Evolutionary conservation across 1,140 invertebrate species (phyloP).

Genomic region (Atta colombica): DNA sequence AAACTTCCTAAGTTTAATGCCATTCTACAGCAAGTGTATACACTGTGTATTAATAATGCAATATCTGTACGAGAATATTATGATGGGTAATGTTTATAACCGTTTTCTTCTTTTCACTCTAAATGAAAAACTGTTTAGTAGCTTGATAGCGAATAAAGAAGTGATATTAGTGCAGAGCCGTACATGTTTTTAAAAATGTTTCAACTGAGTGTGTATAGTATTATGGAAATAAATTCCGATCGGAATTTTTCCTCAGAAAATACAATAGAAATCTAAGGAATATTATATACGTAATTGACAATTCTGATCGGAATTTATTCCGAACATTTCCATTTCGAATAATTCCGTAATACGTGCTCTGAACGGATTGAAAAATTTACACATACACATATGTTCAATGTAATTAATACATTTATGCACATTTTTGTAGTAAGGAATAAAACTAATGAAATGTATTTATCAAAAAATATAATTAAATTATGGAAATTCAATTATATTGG

Average conservation of each 20-base stretch:
- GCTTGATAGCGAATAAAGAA: not conserved
- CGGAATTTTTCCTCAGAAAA: too few species aligned
- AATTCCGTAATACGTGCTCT: too few species aligned
- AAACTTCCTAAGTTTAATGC: not conserved
- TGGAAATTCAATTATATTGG: not conserved
- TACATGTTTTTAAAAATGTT: not conserved
- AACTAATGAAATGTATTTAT: not conserved
- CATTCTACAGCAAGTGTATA: not conserved
- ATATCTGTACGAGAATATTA: not conserved
- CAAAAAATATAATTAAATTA: not conserved
- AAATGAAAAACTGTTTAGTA: not conserved
- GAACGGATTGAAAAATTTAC: not conserved
- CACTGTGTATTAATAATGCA: slow-evolving; percentile 16
- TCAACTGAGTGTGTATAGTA: too few species aligned
- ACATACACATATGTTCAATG: not conserved
- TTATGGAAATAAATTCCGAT: too few species aligned
- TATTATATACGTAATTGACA: too few species aligned
- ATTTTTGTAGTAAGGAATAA: not conserved
- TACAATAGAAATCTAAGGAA: too few species aligned
- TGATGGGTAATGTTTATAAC: not conserved
- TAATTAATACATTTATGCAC: not conserved
- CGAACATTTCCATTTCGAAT: too few species aligned
- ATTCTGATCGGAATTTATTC: too few species aligned
- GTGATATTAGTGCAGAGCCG: not conserved
- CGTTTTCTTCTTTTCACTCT: not conserved